phyloP scores from a whole-genome alignment of 92 coral and sea anemone species.

The Chrysogorgia sp. region DNA sequence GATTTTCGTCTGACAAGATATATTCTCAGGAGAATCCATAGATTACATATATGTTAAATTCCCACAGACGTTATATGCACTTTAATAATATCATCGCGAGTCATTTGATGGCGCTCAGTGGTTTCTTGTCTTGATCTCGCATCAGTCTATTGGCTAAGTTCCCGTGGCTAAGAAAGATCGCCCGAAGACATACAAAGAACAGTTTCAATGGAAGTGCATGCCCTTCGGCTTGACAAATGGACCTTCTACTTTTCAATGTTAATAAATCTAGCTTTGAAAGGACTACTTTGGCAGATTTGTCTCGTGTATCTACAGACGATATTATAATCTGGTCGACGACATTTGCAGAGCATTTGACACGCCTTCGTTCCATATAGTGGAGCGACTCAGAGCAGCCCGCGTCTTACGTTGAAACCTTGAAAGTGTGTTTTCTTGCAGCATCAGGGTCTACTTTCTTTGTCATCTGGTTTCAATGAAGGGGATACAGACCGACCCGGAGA shows the following conservation, averaged over 20 bases:
- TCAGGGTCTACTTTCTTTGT: conserved; percentile 47
- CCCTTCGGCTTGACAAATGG: conserved; percentile 50
- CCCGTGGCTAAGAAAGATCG: conserved; percentile 28
- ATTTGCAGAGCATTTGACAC: conserved; percentile 46
- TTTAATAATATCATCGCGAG: too few relatives aligned
- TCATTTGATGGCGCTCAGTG: conserved; percentile 43
- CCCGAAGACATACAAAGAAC: conserved; percentile 34
- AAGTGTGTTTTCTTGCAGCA: conserved; percentile 54
- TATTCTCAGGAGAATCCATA: too few relatives aligned
- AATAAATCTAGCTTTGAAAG: conserved; percentile 43
- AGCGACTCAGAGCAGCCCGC: conserved; percentile 43
- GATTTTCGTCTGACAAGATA: too few relatives aligned
- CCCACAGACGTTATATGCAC: too few relatives aligned
- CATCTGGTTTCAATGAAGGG: conserved; percentile 53
- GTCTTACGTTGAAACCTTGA: conserved; percentile 48
- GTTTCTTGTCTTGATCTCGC: conserved; percentile 45
- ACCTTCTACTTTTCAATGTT: conserved; percentile 48
- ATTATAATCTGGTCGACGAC: conserved; percentile 50
- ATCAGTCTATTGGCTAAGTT: conserved; percentile 45
- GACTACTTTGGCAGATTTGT: conserved; percentile 51
- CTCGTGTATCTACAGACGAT: conserved; percentile 65
- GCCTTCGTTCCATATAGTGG: conserved; percentile 50
- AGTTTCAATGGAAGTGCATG: conserved; percentile 41
- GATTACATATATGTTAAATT: too few relatives aligned
- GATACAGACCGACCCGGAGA: conserved; percentile 52